phyloP scores from a whole-genome alignment of 2,113 vertebrate species.

The Leucosticte australis region DNA sequence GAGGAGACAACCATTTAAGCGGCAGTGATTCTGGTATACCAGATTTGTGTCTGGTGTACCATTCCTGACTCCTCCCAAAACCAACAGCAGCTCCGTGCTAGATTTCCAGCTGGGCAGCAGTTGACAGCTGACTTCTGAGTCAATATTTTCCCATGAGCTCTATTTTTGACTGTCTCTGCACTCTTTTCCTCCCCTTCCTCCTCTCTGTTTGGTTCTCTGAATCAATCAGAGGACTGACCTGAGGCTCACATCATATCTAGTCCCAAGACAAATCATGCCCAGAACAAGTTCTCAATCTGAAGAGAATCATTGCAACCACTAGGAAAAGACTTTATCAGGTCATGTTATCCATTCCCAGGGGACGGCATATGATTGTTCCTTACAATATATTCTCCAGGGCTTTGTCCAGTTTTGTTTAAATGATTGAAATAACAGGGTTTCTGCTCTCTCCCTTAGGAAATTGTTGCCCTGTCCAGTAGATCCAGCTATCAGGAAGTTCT shows the following conservation, averaged over 20 bases:
- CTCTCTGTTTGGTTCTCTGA: neutral
- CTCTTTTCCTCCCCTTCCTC: neutral
- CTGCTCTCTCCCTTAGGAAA: constrained; percentile 23
- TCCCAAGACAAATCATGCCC: constrained; percentile 41
- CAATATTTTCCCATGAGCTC: neutral
- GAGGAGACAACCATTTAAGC: neutral
- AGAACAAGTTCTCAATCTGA: constrained; percentile 37
- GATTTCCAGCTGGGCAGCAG: neutral
- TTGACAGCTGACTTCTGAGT: neutral
- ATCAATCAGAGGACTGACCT: constrained; percentile 4
- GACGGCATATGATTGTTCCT: neutral
- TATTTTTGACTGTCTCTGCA: neutral
- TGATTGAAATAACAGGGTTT: constrained; percentile 44
- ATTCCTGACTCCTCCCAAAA: neutral
- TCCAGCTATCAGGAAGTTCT: neutral
- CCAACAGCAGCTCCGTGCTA: neutral
- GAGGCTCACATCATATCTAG: constrained; percentile 26
- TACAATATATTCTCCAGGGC: constrained; percentile 32
- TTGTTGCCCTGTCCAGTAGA: neutral
- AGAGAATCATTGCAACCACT: neutral
- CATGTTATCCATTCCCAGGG: neutral
- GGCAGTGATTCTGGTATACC: neutral
- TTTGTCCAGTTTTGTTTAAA: constrained; percentile 59
- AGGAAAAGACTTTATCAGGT: constrained; percentile 35
- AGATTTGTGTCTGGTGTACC: neutral